Evolutionary conservation across 2,797 vertebrate species (phyloP).

Genomic region (Garrulus glandarius): DNA sequence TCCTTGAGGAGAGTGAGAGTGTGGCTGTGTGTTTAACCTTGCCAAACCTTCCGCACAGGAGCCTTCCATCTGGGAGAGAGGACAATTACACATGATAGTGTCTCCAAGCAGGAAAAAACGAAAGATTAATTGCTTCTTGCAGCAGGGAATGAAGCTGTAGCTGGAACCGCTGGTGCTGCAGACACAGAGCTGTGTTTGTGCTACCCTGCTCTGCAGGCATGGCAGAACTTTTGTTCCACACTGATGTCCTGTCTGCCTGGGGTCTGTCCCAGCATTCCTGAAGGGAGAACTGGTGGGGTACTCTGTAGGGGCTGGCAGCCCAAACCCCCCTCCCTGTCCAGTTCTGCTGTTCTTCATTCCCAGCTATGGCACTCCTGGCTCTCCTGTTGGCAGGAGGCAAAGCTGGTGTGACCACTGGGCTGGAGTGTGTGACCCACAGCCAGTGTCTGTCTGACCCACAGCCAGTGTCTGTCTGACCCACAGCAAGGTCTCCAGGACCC

Average conservation of each 20-base stretch:
- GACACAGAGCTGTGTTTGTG: background rate
- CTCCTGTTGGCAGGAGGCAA: background rate
- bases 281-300: background rate
- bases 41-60: background rate
- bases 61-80: background rate
- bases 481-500: background rate
- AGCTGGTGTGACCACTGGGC: rapidly evolving
- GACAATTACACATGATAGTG: background rate
- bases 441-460: background rate
- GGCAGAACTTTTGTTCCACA: background rate
- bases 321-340: rapidly evolving
- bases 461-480: background rate
- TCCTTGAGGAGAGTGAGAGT: background rate
- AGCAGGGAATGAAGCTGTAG: background rate
- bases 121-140: background rate
- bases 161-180: background rate
- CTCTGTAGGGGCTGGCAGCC: background rate
- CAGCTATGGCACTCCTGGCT: background rate
- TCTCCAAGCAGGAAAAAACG: background rate
- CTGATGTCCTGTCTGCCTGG: rapidly evolving
- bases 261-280: background rate
- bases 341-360: rapidly evolving
- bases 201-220: background rate
- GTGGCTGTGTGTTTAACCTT: background rate
- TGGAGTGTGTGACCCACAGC: background rate